Conservation (phyloP, 1,140 invertebrate species). For the Danaus melanippus region DNA sequence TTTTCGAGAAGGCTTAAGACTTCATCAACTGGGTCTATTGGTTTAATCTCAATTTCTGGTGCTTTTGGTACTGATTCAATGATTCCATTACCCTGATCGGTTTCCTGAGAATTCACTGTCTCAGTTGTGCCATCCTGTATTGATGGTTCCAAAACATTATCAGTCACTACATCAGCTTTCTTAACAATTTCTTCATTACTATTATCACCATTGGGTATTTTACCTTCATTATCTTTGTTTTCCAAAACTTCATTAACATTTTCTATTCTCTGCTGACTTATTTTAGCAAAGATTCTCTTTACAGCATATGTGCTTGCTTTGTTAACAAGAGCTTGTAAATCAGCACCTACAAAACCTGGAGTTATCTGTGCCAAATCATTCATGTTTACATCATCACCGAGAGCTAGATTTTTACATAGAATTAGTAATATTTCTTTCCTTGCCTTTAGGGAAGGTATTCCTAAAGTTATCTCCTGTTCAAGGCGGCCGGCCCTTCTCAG, state of each 20-base stretch:
- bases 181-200: constrained; percentile 31
- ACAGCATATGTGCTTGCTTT: constrained; percentile 92
- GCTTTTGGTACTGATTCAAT: constrained; percentile 28
- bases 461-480: constrained; percentile 94
- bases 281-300: constrained; percentile 71
- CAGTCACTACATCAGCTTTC: constrained; percentile 25
- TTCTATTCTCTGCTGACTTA: constrained; percentile 31
- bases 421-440: constrained; percentile 84
- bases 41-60: constrained; percentile 24
- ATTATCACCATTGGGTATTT: constrained; percentile 53
- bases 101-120: constrained; percentile 17
- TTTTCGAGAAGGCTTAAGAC: constrained; percentile 52
- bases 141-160: constrained; percentile 20
- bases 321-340: constrained; percentile 88
- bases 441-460: constrained; percentile 91
- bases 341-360: constrained; percentile 97
- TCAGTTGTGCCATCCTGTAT: constrained; percentile 28
- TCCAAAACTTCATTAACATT: constrained; percentile 23
- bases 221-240: constrained; percentile 19
- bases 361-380: constrained; percentile 84
- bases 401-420: constrained; percentile 77
- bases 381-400: constrained; percentile 81
- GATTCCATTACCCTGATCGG: constrained; percentile 15
- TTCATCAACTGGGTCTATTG: constrained; percentile 44
- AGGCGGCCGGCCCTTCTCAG: constrained; percentile 92